Base-by-base conservation (phyloP, 2,797 vertebrate species). In the Loriculus beryllinus region DNA sequence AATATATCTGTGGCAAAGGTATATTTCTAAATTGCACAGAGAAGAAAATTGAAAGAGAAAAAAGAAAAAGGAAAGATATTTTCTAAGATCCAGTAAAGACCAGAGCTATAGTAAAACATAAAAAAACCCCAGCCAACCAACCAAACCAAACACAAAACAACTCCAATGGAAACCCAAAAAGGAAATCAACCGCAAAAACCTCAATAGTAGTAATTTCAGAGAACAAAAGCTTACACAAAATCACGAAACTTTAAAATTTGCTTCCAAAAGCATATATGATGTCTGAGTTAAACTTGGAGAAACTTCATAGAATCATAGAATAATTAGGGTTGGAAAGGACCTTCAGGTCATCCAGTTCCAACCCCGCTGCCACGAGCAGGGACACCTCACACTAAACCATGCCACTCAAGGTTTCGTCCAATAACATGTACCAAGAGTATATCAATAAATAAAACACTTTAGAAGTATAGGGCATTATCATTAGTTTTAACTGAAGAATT, bases 141-240 rank as follows among this genome's bases (percentile, higher is more conserved):
- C 2, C 7, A 14, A 28, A 40, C 23, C 7, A 22, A 20, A 5
- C 3, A 2, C 8, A 51, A 52, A 64, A 3, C 2, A 42, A 48
- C 3, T 7, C 8, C 6, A 12, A 37, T 7, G 5, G 23, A 83
- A 86, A 39, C 1, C 52, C 4, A 6, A 40, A 64, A 57, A 52
- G 6, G 0, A 19, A 10, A 18, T 3, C 10, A 45, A 33, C 4
- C 22, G 59, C 14, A 65, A 56, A 79, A 57, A 7, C 4, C 4
- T n/a, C n/a, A 82, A 64, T 7, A 25, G 1, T 3, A 14, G 11
- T 54, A 26, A 28, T 49, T 67, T 47, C 14, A 64, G 52, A 56
- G 37, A 79, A 56, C 8, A 83, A 71, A 47, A 52, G 2, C 17
- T 69, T 43, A 8, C 14, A 17, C 6, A 81, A 70, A 64, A 57